Evolutionary conservation across 1,140 invertebrate species (phyloP).

Genomic region (Parapsyche elsis): DNA sequence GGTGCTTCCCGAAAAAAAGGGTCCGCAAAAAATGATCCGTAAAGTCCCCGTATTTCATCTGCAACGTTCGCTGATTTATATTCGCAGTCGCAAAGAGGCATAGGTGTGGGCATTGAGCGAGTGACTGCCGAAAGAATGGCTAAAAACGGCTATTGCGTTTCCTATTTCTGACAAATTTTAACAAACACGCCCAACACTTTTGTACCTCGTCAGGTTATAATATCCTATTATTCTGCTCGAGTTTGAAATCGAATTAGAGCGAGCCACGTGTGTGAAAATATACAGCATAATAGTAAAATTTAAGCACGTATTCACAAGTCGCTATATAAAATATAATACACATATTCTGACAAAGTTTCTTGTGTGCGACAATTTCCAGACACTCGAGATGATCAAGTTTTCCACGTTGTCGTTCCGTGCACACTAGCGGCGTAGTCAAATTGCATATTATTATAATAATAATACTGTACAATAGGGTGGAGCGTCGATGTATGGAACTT

Average conservation of each 20-base stretch:
- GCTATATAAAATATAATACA: background rate
- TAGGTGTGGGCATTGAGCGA: background rate
- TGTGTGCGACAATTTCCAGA: background rate
- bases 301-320: background rate
- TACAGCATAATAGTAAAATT: background rate
- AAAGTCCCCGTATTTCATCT: conserved; percentile 12
- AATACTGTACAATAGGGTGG: too few species aligned
- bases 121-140: too few species aligned
- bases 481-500: too few species aligned
- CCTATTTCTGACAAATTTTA: too few species aligned
- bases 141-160: too few species aligned
- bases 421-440: background rate
- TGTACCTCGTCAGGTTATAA: too few species aligned
- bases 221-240: too few species aligned
- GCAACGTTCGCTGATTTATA: conserved; percentile 23
- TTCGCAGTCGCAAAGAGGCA: background rate
- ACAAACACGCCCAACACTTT: too few species aligned
- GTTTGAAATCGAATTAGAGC: too few species aligned
- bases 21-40: conserved; percentile 8
- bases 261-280: too few species aligned
- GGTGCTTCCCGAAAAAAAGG: background rate
- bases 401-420: background rate
- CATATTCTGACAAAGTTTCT: background rate
- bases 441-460: too few species aligned
- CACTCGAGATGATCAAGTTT: background rate